phyloP scores from a whole-genome alignment of 2,888 invertebrate genomes.

The Xylocampa areola region DNA sequence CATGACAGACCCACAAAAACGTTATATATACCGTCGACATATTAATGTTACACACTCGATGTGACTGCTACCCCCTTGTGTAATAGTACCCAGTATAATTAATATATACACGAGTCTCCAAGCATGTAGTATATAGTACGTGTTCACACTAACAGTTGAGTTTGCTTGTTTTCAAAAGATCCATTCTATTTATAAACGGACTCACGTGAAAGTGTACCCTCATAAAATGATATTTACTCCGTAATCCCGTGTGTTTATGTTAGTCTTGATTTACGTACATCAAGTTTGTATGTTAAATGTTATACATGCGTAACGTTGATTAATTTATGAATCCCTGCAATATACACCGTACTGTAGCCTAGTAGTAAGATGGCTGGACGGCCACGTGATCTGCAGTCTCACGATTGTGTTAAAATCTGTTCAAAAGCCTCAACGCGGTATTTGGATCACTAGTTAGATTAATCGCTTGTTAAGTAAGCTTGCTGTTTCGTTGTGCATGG shows the following conservation, averaged over 20 bases:
- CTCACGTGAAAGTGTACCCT: constrained; percentile 59
- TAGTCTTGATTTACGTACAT: constrained; percentile 66
- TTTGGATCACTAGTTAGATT: constrained; percentile 48
- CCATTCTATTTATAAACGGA: constrained; percentile 56
- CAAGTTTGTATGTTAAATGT: constrained; percentile 53
- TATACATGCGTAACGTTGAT: constrained; percentile 54
- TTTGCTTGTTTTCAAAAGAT: constrained; percentile 61
- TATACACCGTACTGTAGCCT: constrained; percentile 45
- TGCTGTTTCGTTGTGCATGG: constrained; percentile 69
- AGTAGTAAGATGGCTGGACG: constrained; percentile 35
- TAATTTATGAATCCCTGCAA: constrained; percentile 52
- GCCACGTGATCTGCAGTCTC: constrained; percentile 16
- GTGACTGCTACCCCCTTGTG: constrained; percentile 62
- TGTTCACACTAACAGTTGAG: constrained; percentile 67
- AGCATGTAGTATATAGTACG: constrained; percentile 62
- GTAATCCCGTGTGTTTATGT: constrained; percentile 43
- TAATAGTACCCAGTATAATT: constrained; percentile 52
- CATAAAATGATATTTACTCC: constrained; percentile 51
- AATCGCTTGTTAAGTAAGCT: constrained; percentile 62
- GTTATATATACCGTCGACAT: constrained; percentile 22
- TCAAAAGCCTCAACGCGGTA: constrained; percentile 22
- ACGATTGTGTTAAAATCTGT: constrained; percentile 14
- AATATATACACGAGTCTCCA: constrained; percentile 49
- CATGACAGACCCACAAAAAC: constrained; percentile 42
- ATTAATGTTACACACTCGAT: constrained; percentile 36